phyloP scores from a whole-genome alignment of 1,140 invertebrate genomes.

The Carposina sasakii region DNA sequence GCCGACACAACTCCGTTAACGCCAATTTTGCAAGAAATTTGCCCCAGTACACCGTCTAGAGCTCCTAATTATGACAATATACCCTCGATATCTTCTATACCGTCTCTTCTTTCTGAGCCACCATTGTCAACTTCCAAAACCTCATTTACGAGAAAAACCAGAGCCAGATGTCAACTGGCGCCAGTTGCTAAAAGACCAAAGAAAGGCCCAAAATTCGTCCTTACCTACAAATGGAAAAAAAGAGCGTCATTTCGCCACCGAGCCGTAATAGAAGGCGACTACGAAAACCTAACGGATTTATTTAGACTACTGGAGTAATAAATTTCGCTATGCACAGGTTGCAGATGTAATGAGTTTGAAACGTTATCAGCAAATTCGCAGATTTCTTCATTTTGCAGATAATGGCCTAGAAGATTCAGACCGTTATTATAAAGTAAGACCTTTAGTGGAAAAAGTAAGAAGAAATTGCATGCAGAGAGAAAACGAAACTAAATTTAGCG shows the following conservation, averaged over 20 bases:
- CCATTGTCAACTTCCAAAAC: conserved; percentile 15
- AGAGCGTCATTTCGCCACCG: conserved; percentile 11
- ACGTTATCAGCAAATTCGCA: conserved; percentile 31
- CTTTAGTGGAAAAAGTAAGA: conserved; percentile 27
- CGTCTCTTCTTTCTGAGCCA: conserved; percentile 19
- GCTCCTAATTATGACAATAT: conserved; percentile 16
- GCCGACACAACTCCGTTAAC: conserved; percentile 9
- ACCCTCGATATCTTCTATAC: conserved; percentile 21
- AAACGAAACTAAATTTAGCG: conserved; percentile 20
- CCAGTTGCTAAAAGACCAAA: conserved; percentile 13
- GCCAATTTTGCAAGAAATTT: conserved; percentile 19
- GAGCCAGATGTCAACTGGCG: conserved; percentile 18
- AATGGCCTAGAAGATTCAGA: conserved; percentile 21
- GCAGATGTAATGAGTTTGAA: conserved; percentile 32
- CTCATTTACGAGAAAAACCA: conserved; percentile 26
- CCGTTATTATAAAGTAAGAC: conserved; percentile 29
- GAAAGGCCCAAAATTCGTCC: conserved; percentile 19
- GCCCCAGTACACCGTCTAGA: conserved; percentile 15
- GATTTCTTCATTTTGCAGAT: conserved; percentile 31
- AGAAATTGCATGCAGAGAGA: conserved; percentile 25
- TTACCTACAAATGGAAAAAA: conserved; percentile 24
- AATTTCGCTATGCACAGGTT: conserved; percentile 16
- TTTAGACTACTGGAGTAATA: conserved; percentile 24
- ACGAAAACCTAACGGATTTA: conserved; percentile 20
- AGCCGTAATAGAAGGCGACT: conserved; percentile 20